These are phyloP conservation scores for Diplosoma virens DNA, from an alignment of 23 tunicate species.

Conservation along the genomic window DNA sequence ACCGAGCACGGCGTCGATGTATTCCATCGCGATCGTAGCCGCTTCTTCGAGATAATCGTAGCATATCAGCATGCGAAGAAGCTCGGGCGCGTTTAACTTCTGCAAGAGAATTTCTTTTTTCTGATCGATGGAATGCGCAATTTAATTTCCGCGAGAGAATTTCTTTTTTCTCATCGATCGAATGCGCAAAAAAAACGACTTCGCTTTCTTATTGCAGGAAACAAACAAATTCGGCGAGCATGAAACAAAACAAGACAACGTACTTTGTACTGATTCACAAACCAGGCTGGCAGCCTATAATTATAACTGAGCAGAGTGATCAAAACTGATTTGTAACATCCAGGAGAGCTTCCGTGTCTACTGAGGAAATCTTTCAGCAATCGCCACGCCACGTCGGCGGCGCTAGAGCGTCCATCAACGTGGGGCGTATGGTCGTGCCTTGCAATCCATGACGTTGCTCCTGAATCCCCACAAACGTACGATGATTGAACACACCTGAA, in stretches of 20 bases:
- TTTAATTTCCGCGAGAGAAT: too few relatives aligned
- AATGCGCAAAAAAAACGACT: too few relatives aligned
- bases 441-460: conserved; percentile 50
- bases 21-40: conserved; percentile 34
- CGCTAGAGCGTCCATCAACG: conserved; percentile 53
- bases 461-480: conserved; percentile 31
- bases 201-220: too few relatives aligned
- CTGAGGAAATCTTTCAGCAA: conserved; percentile 52
- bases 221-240: too few relatives aligned
- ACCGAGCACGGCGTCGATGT: conserved; percentile 49
- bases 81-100: conserved; percentile 66
- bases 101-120: conserved; percentile 1
- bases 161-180: too few relatives aligned
- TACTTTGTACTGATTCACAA: conserved; percentile 55
- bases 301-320: conserved; percentile 54
- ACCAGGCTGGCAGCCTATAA: conserved; percentile 67
- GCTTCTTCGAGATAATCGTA: conserved; percentile 70
- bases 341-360: conserved; percentile 5
- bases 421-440: conserved; percentile 39
- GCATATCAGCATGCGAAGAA: conserved; percentile 62
- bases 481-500: conserved; percentile 63
- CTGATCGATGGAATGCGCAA: too few relatives aligned
- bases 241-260: too few relatives aligned
- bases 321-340: conserved; percentile 39
- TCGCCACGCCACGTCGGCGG: conserved; percentile 75